Base-by-base conservation (phyloP, 2,888 invertebrate genomes). In the Epiblema foenella region DNA sequence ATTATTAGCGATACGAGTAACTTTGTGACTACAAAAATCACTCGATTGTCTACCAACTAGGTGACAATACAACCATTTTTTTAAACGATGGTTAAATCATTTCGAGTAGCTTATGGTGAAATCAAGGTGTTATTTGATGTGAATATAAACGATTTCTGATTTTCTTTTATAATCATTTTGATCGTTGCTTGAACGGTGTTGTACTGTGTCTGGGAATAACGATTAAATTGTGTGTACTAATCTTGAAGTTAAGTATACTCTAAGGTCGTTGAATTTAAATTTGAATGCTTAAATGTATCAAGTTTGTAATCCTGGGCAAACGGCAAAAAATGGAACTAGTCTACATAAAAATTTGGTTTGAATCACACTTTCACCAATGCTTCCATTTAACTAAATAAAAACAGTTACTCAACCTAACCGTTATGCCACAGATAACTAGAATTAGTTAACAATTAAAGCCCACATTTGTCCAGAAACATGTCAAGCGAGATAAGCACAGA, bases 91-190 rank as follows among this genome's bases (percentile, higher is more conserved):
- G 76, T 79, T 74, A 74, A 83, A 85, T 91, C 88, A 86, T 90
- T 91, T 91, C 90, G 80, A 84, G 89, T 87, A 91, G 91, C 89
- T 91, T 91, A 90, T 86, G 89, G 88, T 81, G 90, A 88, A 88
- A 89, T 85, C 81, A 78, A 83, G 74, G 76, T 84, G 77, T 80
- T 74, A 75, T 76, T 77, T 90, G 84, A 91, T 90, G 89, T 77
- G 77, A 79, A 86, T 91, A 85, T 89, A 90, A 91, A 85, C 83
- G 87, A 85, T 89, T 84, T 75, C 82, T 86, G 86, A 87, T 88
- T 88, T 84, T 77, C 77, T 79, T 74, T 59, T 17, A 20, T 62
- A 57, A 69, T 64, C n/a, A 59, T 59, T 58, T 42, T 49, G 58
- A 58, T 68, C 57, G 56, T 54, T 66, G 37, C 42, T 65, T 46